Conservation (phyloP, 2,113 vertebrate genomes). For the Chloebia gouldiae region DNA sequence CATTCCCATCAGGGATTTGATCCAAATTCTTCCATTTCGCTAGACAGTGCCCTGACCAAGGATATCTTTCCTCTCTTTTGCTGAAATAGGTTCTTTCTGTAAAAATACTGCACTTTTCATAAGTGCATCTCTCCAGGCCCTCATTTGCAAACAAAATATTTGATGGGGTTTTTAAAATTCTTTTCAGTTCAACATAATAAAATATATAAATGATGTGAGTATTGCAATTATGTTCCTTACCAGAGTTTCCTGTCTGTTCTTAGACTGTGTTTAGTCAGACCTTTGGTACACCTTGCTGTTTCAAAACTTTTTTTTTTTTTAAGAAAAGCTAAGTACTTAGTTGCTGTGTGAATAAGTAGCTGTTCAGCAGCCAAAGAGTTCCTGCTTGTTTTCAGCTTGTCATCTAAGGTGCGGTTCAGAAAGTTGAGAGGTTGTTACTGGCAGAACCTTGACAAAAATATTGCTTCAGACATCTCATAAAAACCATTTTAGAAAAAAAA, state of each 20-base stretch:
- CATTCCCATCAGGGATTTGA: background rate
- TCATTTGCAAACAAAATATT: background rate
- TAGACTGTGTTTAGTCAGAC: background rate
- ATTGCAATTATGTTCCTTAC: background rate
- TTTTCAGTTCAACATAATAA: background rate
- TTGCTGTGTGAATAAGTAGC: background rate
- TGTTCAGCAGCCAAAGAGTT: background rate
- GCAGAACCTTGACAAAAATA: background rate
- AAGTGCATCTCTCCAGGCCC: background rate
- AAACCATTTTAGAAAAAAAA: background rate
- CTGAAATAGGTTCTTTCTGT: background rate
- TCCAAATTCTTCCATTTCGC: background rate
- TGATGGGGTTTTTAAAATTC: accelerated
- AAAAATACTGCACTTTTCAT: background rate
- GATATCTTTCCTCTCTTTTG: background rate
- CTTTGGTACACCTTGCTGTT: background rate
- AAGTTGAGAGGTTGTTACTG: background rate
- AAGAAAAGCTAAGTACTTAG: background rate
- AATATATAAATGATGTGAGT: background rate
- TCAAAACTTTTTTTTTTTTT: background rate
- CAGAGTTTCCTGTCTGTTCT: background rate
- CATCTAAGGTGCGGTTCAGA: background rate
- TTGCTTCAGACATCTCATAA: background rate
- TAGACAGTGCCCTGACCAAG: background rate
- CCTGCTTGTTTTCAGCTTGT: background rate